Conservation (phyloP, 1,140 invertebrate genomes). For the Trichonephila inaurata region DNA sequence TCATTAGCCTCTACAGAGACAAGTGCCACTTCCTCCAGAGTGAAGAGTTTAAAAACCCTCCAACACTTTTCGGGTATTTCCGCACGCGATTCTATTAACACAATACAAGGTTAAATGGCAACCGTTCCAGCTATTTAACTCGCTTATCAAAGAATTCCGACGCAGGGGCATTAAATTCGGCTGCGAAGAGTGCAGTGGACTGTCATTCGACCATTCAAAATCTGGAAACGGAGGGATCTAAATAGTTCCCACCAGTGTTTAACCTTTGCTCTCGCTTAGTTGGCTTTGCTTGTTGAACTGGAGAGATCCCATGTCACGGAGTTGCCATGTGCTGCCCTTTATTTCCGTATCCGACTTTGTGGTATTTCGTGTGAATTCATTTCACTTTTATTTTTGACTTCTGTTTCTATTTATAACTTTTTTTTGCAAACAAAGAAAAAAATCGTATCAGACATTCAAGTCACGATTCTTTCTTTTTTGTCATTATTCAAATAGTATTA, state of each 20-base stretch:
- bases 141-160: not conserved
- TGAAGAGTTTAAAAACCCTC: slow-evolving; percentile 12
- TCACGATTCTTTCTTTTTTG: no score
- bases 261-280: slow-evolving; percentile 5
- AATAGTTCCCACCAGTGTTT: slow-evolving; percentile 1
- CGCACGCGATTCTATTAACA: slow-evolving; percentile 57
- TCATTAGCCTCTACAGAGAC: not conserved
- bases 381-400: no score
- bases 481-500: no score
- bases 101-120: slow-evolving; percentile 58
- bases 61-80: not conserved
- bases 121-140: slow-evolving; percentile 32
- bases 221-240: not conserved
- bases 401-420: no score
- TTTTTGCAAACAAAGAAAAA: no score
- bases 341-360: not conserved
- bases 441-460: no score
- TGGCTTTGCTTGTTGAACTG: not conserved
- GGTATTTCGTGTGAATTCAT: not conserved
- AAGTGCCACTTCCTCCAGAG: slow-evolving; percentile 5
- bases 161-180: not conserved
- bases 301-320: not conserved
- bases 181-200: not conserved
- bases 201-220: slow-evolving; percentile 18
- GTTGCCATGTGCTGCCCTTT: not conserved